Evolutionary conservation across 1,140 invertebrate genomes (phyloP).

Genomic region (Eriocheir sinensis): DNA sequence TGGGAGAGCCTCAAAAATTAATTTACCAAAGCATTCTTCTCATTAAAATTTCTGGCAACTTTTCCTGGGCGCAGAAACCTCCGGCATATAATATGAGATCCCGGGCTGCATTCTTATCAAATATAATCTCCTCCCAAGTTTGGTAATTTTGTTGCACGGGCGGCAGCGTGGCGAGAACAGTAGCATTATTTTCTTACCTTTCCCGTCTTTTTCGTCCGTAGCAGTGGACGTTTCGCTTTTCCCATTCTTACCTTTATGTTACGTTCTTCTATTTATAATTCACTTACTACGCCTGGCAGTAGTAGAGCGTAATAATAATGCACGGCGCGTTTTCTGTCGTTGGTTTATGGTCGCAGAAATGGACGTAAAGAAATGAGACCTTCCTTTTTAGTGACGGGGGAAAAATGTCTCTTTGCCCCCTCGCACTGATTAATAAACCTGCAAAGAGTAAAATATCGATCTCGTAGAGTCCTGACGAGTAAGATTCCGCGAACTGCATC

Average conservation of each 20-base stretch:
- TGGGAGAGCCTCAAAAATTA: constrained; percentile 68
- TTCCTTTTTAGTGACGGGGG: neutral
- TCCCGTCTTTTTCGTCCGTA: neutral
- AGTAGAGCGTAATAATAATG: neutral
- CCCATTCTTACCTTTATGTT: neutral
- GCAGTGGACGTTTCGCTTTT: constrained; percentile 17
- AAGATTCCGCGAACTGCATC: neutral
- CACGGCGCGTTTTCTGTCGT: neutral
- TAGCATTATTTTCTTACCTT: constrained; percentile 25
- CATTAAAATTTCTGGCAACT: constrained; percentile 73
- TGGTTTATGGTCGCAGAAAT: neutral
- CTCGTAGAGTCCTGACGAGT: neutral
- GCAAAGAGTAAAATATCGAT: neutral
- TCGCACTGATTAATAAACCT: constrained; percentile 25
- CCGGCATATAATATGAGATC: constrained; percentile 73
- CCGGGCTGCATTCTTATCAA: constrained; percentile 71
- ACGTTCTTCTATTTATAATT: neutral
- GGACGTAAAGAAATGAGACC: neutral
- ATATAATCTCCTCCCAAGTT: constrained; percentile 74
- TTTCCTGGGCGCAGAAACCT: constrained; percentile 56
- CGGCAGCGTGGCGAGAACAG: constrained; percentile 38
- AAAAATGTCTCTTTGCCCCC: neutral
- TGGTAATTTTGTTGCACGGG: constrained; percentile 71
- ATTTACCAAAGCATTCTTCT: constrained; percentile 76
- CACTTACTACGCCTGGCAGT: neutral